phyloP scores from a whole-genome alignment of 92 coral and sea anemone species.

The Heteractis magnifica region DNA sequence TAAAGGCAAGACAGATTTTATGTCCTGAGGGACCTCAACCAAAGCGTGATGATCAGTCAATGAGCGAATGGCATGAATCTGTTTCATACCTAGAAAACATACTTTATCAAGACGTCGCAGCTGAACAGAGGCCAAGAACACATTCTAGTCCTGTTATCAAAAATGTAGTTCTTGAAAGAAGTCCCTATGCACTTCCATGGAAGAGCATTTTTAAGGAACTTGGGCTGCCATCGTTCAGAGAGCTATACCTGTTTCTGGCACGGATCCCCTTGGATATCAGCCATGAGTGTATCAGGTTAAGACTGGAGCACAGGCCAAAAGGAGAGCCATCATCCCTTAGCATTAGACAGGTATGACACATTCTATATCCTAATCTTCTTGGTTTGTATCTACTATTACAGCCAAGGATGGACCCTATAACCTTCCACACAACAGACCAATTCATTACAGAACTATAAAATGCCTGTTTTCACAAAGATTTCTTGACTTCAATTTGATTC shows the following conservation, averaged over 20 bases:
- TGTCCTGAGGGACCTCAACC: constrained; percentile 34
- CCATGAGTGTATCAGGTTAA: constrained; percentile 87
- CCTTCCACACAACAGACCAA: neutral
- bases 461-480: too few species aligned
- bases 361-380: too few species aligned
- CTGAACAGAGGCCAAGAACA: constrained; percentile 31
- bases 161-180: constrained; percentile 18
- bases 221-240: constrained; percentile 80
- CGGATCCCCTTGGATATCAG: constrained; percentile 79
- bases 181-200: constrained; percentile 42
- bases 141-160: constrained; percentile 22
- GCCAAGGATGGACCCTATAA: too few species aligned
- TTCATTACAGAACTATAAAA: neutral
- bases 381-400: too few species aligned
- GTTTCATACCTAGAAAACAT: constrained; percentile 52
- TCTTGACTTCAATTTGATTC: neutral
- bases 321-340: constrained; percentile 95
- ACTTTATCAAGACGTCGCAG: constrained; percentile 50
- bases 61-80: constrained; percentile 43
- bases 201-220: constrained; percentile 59
- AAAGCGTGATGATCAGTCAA: constrained; percentile 29
- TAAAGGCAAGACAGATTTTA: constrained; percentile 60
- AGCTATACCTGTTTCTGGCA: constrained; percentile 70
- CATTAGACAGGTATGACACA: constrained; percentile 73
- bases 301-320: constrained; percentile 92